Evolutionary conservation across 2,888 invertebrate species (phyloP).

Genomic region (Xestia sexstrigata): DNA sequence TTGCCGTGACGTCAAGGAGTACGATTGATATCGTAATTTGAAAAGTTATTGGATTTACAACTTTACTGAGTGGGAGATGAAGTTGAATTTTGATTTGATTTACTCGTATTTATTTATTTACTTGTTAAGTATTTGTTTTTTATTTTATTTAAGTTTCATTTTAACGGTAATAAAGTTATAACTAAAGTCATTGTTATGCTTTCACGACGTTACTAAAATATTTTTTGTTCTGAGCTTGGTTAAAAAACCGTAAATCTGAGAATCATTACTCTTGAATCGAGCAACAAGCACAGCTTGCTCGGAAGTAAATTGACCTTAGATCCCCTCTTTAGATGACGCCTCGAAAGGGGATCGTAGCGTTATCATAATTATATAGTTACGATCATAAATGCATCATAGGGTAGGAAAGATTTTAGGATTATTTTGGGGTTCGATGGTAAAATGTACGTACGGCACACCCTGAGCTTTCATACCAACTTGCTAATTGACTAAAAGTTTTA

Average conservation of each 20-base stretch:
- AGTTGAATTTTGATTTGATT: conserved; percentile 13
- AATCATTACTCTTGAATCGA: too few relatives aligned
- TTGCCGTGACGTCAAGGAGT: conserved; percentile 14
- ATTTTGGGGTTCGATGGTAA: conserved; percentile 15
- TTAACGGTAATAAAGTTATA: neutral
- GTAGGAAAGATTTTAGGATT: conserved; percentile 6
- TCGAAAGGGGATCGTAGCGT: conserved; percentile 14
- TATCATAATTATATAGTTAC: conserved; percentile 42
- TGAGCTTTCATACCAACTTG: neutral
- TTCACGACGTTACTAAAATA: neutral
- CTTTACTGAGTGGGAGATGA: conserved; percentile 11
- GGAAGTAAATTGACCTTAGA: conserved; percentile 13
- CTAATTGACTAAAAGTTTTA: neutral
- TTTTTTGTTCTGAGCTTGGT: neutral
- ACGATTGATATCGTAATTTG: conserved; percentile 32
- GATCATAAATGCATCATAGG: conserved; percentile 21
- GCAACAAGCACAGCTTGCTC: neutral
- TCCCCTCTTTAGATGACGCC: conserved; percentile 16
- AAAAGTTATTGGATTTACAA: conserved; percentile 49
- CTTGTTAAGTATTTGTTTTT: neutral
- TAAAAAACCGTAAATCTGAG: neutral
- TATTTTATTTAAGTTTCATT: too few relatives aligned
- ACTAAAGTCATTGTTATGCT: too few relatives aligned
- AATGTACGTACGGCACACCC: neutral
- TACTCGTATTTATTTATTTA: neutral